A percentile compares a stretch with the other conserved stretches of the same genome.
phyloP scores from a whole-genome alignment of 2,113 vertebrate genomes.

The Arothron firmamentum region DNA sequence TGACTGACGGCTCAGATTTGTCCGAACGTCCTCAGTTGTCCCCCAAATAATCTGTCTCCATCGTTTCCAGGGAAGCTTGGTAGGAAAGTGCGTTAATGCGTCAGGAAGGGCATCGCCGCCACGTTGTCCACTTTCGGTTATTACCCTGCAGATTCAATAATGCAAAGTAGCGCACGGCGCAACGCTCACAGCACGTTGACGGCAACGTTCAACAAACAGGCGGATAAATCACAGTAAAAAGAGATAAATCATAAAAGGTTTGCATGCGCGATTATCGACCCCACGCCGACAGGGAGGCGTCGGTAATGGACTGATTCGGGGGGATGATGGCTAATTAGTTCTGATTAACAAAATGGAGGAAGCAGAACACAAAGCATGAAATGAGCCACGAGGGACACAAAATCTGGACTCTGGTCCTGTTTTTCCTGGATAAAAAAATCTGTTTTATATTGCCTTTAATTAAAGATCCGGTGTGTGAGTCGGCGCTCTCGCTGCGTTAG shows the following conservation, averaged over 20 bases:
- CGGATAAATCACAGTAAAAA: slow-evolving; percentile 36
- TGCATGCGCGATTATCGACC: slow-evolving; percentile 35
- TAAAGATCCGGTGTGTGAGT: no score
- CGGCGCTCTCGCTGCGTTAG: no score
- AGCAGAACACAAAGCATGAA: slow-evolving; percentile 66
- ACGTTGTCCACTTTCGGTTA: slow-evolving; percentile 5
- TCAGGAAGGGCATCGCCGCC: no score
- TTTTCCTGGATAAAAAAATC: no score
- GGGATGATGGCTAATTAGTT: slow-evolving; percentile 29
- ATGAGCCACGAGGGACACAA: neutral
- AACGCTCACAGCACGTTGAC: neutral
- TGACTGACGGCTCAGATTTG: neutral
- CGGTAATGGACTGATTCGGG: slow-evolving; percentile 29
- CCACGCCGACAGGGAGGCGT: neutral
- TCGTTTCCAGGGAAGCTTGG: no score
- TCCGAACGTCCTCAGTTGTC: neutral
- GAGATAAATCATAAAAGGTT: slow-evolving; percentile 21
- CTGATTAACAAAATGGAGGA: slow-evolving; percentile 37
- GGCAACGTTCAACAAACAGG: slow-evolving; percentile 10
- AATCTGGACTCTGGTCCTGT: no score
- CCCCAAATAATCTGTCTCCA: neutral
- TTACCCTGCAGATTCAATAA: slow-evolving; percentile 14
- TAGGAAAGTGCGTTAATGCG: no score
- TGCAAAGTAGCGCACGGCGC: slow-evolving; percentile 7
- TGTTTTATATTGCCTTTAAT: no score